Base-by-base conservation (phyloP, 2,888 invertebrate genomes). In the Tipula helvola region DNA sequence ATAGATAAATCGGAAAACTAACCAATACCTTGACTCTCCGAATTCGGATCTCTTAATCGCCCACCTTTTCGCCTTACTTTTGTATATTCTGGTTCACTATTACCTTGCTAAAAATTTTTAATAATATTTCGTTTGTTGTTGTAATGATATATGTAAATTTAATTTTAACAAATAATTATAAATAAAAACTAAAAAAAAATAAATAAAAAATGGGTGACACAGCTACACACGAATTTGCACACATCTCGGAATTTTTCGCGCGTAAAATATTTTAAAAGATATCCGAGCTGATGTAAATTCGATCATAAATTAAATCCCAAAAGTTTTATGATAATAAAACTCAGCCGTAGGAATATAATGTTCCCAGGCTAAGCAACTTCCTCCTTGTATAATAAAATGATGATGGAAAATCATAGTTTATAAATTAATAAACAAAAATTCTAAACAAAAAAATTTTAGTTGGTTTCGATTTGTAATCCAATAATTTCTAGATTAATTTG, bases 1-100 rank as follows among this genome's bases (percentile, higher is more conserved):
- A 28, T 71, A 71, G 71, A 71, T 71, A 84, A 84, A 84, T 84
- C 39, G 84, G 84, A 84, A 41, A 84, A 84, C 84, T 84, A 84
- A 84, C 84, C 84, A 85, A 89, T 93, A 96, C 96, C 96, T 95
- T 96, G 96, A 90, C 96, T 96, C 91, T 96, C 96, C 2, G 96
- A 96, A 92, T 96, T 96, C 13, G 96, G 96, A 91, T 96, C 96
- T 87, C 96, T 93, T 87, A 96, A 93, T 89, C 95, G 93, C 88
- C 94, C 95, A 88, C 95, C 96, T 95, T 96, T 96, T 94, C 96
- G 95, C 90, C 96, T 92, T 28, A 96, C 96, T 93, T 96, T 96
- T 4, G 96, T 96, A 90, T 96, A 96, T 90, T 96, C 96, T 87
- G 96, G 96, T 90, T 96, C 96, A 92, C 96, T 96, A 92, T 96